Base-by-base conservation (phyloP, 2,888 invertebrate species). In the Rhagonycha fulva region DNA sequence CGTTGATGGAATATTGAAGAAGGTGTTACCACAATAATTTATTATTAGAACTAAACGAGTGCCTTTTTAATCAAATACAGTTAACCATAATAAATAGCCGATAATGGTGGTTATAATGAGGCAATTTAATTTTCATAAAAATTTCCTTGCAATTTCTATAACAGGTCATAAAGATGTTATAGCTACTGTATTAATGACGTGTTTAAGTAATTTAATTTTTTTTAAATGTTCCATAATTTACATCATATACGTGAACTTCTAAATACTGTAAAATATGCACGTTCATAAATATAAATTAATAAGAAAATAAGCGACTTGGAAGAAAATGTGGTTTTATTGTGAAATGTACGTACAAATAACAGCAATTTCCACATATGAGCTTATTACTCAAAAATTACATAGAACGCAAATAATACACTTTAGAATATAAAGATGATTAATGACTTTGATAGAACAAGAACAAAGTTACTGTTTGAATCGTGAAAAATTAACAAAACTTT, bases 41-140 rank as follows among this genome's bases (percentile, higher is more conserved):
- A 66, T 66, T 66, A 66, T 19, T n/a, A 66, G 63, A 66, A 24
- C 9, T 24, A 66, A 66, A 24, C n/a, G 63, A 26, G 63, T 14
- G 24, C 68, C 19, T 19, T 47, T 47, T 68, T 67, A 63, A 62
- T 68, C 62, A 67, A 72, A 68, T 28, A 62, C 75, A 63, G 68
- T 62, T 60, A 68, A 75, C 66, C 70, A 68, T 73, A 72, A 76
- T 76, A 76, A 72, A 76, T 76, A 67, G 66, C 62, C 47, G 26
- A 60, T 76, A 76, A 73, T 76, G 69, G 72, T 69, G 63, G 76
- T 72, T 69, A 73, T 72, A 67, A 70, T 72, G 66, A 62, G 72
- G 70, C 71, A 76, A 76, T 76, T 72, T 76, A 47, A 62, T 68
- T 67, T 68, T 62, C 68, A 62, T 68, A 72, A 72, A 72, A 72